Evolutionary conservation across 30 jellyfish, hydroid and myxozoan genomes (phyloP).

Genomic region (Phacellophora camtschatica): DNA sequence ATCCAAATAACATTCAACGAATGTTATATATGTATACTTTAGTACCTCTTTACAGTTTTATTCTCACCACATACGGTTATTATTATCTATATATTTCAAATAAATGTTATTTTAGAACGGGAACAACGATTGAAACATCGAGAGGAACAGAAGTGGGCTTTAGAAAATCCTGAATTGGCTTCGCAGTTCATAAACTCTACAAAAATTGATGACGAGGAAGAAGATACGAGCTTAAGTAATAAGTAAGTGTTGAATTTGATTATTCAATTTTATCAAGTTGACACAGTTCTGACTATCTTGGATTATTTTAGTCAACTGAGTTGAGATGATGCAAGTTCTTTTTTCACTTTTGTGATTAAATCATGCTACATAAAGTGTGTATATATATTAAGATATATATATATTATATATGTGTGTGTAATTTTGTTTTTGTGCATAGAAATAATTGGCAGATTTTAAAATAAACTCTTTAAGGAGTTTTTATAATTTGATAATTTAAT

Average conservation of each 20-base stretch:
- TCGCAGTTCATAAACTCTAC: conserved; percentile 15
- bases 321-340: no score
- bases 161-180: conserved; percentile 84
- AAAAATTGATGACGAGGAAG: not conserved
- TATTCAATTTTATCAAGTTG: not conserved
- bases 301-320: no score
- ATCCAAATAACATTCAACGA: no score
- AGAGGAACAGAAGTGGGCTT: conserved; percentile 87
- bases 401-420: no score
- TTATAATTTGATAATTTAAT: not conserved
- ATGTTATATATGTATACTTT: not conserved
- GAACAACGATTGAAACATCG: conserved; percentile 82
- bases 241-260: not conserved
- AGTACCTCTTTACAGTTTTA: not conserved
- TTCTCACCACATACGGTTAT: not conserved
- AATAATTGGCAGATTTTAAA: not conserved
- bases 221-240: not conserved
- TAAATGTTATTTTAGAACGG: conserved; percentile 50
- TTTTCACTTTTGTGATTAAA: no score
- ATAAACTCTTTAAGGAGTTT: not conserved
- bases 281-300: not conserved
- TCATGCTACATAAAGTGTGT: no score
- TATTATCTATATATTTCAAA: not conserved
- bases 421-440: no score
- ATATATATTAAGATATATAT: no score